Base-by-base conservation (phyloP, 2,797 vertebrate genomes). In the Sebastes diaconus region DNA sequence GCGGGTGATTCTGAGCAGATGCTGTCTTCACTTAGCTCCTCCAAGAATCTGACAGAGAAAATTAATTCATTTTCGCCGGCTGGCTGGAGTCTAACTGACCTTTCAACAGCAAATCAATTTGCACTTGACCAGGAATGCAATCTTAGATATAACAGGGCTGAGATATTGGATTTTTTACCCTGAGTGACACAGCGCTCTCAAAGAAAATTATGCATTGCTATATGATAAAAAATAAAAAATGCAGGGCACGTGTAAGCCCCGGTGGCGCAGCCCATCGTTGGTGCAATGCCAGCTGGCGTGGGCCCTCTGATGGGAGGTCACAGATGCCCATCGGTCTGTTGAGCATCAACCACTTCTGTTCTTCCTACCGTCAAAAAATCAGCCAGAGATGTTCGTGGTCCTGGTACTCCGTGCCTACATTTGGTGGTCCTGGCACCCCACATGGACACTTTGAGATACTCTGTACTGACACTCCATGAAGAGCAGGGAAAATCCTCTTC, bases 101-200 rank as follows among this genome's bases (percentile, higher is more conserved):
- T 84, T 87, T 89, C 77, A 88, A 68, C 74, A 50, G 50, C 66
- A 27, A 84, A 87, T 87, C 77, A 88, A 80, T 89, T 81, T 89
- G 77, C 77, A 79, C 70, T 84, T 83, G 65, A 84, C 79, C 74
- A 84, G 27, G 77, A 78, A 83, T 79, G 73, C 79, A 76, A 64
- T 81, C 63, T 59, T 63, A 36, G 30, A 68, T 82, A 66, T 46
- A 66, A 46, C 14, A 12, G 52, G 58, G 57, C 46, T 34, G 52
- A 77, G 54, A 73, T 68, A 68, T 24, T 54, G 20, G 16, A 58
- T 75, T 59, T 71, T 73, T 65, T 61, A 39, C 66, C 13, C 22
- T 58, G 66, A 72, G 42, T 18, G 73, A 67, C 46, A 58, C 50
- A 66, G 46, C 20, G 13, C 8, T 46, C 10, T 54, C 9, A 71